Evolutionary conservation across 1,140 invertebrate genomes (phyloP), one percentile per base, ranked within the genome.

Genomic region (Globodera ellingtonae): DNA sequence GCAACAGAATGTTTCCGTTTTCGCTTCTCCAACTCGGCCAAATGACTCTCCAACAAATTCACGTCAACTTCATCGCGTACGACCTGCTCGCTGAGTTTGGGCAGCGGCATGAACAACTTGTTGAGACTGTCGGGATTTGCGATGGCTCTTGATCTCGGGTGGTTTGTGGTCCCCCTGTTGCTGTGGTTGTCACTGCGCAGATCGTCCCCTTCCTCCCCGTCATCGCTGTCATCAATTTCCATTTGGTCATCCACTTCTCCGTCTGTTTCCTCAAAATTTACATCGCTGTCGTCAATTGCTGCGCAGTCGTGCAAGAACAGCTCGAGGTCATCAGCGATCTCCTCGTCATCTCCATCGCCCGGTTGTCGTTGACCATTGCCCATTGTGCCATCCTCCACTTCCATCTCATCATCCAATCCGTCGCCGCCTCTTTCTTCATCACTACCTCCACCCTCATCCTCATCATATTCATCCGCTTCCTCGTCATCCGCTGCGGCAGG

Each of bases 161-260:
- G 15, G 52, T 46, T 7, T 66, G 21, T 75, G 7, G 73, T 75
- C 65, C 18, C 44, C 15, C 8, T 18, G n/a, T 21, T 52, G 59
- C 59, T 65, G 59, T 65, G 67, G 35, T 13, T 70, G 21, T 47
- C 21, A 21, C 8, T 47, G 13, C 13, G 59, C 59, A 35, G 35
- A 35, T 35, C 35, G 35, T 47, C 50, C 10, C 21, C 46, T 75
- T 18, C 24, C 9, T 79, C 50, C 50, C 74, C 35, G n/a, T 79
- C 67, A 6, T 70, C 47, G n/a, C 65, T 48, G 10, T 82, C 80
- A 7, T 50, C 44, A 21, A 73, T 46, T 8, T 85, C 93, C 3
- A 94, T 91, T 78, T 94, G 92, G 70, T 92, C 90, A 4, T 80
- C 83, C 67, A 90, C 94, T 85, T 95, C 93, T 4, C 94, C 91